These are phyloP conservation scores for Acomys russatus DNA, from an alignment of 2,797 vertebrate genomes.

Conservation along the genomic window DNA sequence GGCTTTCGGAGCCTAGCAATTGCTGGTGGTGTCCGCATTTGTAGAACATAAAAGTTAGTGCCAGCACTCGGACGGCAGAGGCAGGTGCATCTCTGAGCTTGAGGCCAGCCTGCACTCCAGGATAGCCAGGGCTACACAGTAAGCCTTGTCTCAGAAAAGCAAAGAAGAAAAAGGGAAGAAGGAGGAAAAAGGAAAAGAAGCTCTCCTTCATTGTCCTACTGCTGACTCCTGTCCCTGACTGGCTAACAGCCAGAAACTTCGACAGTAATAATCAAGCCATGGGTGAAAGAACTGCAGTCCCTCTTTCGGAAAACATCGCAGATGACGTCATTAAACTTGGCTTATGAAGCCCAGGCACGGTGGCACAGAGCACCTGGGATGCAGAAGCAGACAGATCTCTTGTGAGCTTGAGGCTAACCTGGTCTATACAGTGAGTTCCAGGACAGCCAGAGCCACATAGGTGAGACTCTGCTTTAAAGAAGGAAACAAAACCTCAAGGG, in stretches of 20 bases:
- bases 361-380: not conserved
- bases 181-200: too few species aligned
- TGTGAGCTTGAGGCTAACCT: not conserved
- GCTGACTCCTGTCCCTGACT: not conserved
- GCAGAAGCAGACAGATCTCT: not conserved
- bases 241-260: not conserved
- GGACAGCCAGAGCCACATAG: not conserved
- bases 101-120: too few species aligned
- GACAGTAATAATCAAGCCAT: not conserved
- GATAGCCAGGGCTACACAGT: too few species aligned
- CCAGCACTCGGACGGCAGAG: not conserved
- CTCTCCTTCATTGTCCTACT: not conserved
- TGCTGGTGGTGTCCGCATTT: not conserved
- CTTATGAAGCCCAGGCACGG: not conserved
- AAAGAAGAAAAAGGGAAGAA: too few species aligned
- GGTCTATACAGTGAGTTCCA: not conserved
- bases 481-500: not conserved
- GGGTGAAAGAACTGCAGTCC: not conserved
- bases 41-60: not conserved
- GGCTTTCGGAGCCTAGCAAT: too few species aligned
- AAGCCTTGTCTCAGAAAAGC: too few species aligned
- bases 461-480: not conserved
- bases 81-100: too few species aligned
- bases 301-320: not conserved
- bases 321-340: not conserved